Evolutionary conservation across 2,113 vertebrate species (phyloP).

Genomic region (Emydura subglobosa): DNA sequence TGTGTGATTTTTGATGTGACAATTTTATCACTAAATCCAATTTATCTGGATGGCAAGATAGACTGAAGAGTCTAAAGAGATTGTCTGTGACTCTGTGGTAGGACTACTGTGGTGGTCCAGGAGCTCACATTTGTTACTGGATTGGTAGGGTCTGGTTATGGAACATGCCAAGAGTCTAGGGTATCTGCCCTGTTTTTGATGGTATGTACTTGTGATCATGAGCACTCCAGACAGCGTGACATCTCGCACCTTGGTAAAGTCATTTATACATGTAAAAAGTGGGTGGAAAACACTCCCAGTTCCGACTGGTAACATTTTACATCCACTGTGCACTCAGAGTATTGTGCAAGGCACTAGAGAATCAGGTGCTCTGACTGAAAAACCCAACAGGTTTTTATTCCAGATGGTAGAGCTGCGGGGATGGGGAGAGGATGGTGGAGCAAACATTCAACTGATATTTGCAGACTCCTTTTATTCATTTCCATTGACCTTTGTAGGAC

Average conservation of each 20-base stretch:
- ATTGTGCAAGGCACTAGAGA: background rate
- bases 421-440: rapidly evolving
- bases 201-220: background rate
- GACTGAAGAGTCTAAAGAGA: no score
- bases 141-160: background rate
- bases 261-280: background rate
- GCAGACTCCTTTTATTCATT: background rate
- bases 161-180: background rate
- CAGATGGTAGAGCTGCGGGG: background rate
- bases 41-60: no score
- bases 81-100: background rate
- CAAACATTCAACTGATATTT: background rate
- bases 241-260: background rate
- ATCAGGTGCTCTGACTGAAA: background rate
- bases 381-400: background rate
- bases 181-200: background rate
- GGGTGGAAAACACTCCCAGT: background rate
- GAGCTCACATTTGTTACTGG: background rate
- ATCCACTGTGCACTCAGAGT: background rate
- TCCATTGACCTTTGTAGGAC: background rate
- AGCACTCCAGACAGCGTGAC: background rate
- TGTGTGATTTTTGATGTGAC: no score
- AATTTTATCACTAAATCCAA: no score
- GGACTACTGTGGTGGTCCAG: background rate
- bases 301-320: background rate